Conservation (phyloP, 2,888 invertebrate genomes). For the Netelia inedita region DNA sequence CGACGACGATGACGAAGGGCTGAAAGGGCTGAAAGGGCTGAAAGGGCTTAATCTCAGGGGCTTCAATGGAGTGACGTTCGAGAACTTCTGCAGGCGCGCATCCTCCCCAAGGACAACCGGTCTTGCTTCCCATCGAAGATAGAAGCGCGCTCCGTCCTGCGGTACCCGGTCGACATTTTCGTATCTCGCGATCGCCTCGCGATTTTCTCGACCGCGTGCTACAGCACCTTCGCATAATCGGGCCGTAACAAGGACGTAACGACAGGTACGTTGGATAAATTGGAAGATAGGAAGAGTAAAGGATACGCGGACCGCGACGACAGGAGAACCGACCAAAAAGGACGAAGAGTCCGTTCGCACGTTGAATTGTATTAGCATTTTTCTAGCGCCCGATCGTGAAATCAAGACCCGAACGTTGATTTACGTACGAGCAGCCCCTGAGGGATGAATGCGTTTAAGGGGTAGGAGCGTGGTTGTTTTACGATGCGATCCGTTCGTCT, state of each 20-base stretch:
- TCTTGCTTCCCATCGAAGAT: neutral
- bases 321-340: neutral
- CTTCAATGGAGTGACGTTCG: conserved; percentile 22
- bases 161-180: neutral
- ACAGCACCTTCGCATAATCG: conserved; percentile 28
- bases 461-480: too few relatives aligned
- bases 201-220: conserved; percentile 33
- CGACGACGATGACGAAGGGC: neutral
- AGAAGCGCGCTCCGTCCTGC: neutral
- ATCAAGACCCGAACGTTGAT: too few relatives aligned
- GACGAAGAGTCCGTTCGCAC: neutral
- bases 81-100: conserved; percentile 14
- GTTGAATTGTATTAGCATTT: too few relatives aligned
- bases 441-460: too few relatives aligned
- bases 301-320: too few relatives aligned
- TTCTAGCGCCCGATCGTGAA: too few relatives aligned
- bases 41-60: conserved; percentile 26
- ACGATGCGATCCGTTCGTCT: conserved; percentile 33
- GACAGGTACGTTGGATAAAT: neutral
- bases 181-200: conserved; percentile 25
- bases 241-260: conserved; percentile 30
- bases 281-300: neutral
- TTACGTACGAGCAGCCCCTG: too few relatives aligned
- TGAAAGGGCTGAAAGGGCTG: conserved; percentile 6
- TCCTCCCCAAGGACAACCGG: neutral